Percentiles rank a stretch among this genome's conserved stretches.
These are phyloP conservation scores for Kradibia gibbosae DNA, from an alignment of 1,140 invertebrate species.

Conservation along the genomic window DNA sequence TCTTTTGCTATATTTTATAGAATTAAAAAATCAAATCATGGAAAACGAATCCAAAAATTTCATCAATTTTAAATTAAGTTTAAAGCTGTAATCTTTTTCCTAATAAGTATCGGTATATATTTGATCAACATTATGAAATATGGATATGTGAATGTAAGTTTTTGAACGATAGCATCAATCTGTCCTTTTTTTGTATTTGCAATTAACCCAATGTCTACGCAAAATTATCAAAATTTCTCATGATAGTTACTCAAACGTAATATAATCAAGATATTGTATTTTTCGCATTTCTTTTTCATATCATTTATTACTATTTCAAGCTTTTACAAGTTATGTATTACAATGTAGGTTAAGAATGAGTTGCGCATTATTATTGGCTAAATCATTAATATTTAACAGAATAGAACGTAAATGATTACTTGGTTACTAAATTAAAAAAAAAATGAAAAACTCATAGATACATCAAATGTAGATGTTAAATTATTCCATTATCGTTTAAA, in stretches of 20 bases:
- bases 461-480: constrained; percentile 21
- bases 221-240: constrained; percentile 15
- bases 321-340: not conserved
- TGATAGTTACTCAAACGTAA: not conserved
- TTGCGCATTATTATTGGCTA: constrained; percentile 31
- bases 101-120: too few relatives aligned
- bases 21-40: not conserved
- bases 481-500: constrained; percentile 3
- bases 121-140: too few relatives aligned
- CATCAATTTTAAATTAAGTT: too few relatives aligned
- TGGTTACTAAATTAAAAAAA: not conserved
- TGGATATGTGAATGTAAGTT: too few relatives aligned
- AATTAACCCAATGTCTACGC: too few relatives aligned
- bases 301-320: not conserved
- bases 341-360: constrained; percentile 47
- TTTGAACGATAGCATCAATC: too few relatives aligned
- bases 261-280: not conserved
- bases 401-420: not conserved
- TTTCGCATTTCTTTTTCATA: not conserved
- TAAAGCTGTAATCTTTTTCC: too few relatives aligned
- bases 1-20: not conserved
- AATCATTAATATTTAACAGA: constrained; percentile 11
- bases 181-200: too few relatives aligned
- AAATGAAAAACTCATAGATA: not conserved
- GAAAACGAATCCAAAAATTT: not conserved